Conservation (phyloP, 2,797 vertebrate species). For the Smutsia temminckii region DNA sequence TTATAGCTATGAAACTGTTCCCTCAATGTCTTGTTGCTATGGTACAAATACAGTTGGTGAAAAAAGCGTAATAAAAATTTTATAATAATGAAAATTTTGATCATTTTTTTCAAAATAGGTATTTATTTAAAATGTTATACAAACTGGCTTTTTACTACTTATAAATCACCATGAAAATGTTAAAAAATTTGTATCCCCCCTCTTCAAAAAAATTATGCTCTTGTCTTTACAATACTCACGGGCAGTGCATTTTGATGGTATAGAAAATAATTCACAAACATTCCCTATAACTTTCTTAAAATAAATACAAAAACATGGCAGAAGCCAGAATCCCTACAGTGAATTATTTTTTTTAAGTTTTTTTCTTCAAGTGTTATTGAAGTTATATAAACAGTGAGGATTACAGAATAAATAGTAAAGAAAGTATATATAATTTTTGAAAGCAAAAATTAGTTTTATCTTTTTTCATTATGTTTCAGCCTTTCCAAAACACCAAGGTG, state of each 20-base stretch:
- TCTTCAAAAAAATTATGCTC: not conserved
- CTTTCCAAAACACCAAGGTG: conserved; percentile 28
- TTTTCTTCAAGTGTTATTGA: not conserved
- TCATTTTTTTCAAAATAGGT: conserved; percentile 56
- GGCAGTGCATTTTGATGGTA: not conserved
- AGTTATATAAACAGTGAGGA: conserved; percentile 31
- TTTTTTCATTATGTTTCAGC: conserved; percentile 26
- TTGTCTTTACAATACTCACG: conserved; percentile 2
- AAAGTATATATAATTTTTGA: conserved; percentile 13
- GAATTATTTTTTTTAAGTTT: not conserved
- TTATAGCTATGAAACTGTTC: not conserved
- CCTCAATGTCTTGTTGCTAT: not conserved
- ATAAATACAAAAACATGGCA: not conserved
- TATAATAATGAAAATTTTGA: conserved; percentile 36
- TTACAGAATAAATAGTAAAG: conserved; percentile 46
- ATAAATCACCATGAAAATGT: conserved; percentile 48
- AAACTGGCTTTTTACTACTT: conserved; percentile 54
- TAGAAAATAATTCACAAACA: not conserved
- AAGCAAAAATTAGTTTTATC: not conserved
- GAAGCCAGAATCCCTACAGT: not conserved
- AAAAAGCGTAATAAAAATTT: not conserved
- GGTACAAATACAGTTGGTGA: not conserved
- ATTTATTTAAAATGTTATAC: conserved; percentile 71
- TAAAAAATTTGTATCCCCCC: conserved; percentile 15
- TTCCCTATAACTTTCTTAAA: not conserved